A percentile compares a stretch with the other conserved stretches of the same genome.
Conservation (phyloP, 2,797 vertebrate species). For the Esox masquinongy region DNA sequence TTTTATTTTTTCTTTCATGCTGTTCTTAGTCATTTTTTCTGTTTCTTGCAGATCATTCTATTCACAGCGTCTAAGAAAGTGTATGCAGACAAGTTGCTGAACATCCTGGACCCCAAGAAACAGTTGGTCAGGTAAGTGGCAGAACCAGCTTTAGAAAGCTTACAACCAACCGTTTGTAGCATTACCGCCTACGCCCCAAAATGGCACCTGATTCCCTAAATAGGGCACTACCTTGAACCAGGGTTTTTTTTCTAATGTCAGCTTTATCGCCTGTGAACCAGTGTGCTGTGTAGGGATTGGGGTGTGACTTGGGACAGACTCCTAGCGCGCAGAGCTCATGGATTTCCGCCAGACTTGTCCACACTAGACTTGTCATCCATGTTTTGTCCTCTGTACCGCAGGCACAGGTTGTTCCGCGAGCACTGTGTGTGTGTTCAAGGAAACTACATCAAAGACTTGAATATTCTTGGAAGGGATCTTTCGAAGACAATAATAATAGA, state of each 20-base stretch:
- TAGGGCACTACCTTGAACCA: background rate
- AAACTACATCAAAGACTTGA: slow-evolving; percentile 98
- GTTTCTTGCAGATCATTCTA: slow-evolving; percentile 87
- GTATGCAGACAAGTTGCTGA: slow-evolving; percentile 98
- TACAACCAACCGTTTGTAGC: background rate
- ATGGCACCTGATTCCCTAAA: background rate
- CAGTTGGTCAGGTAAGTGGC: slow-evolving; percentile 90
- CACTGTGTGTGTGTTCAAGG: slow-evolving; percentile 99
- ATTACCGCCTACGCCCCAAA: background rate
- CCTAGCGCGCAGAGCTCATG: too few relatives aligned
- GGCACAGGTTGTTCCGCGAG: slow-evolving; percentile 97
- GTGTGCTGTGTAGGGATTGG: background rate
- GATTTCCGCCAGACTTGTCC: background rate
- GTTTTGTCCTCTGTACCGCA: slow-evolving; percentile 48
- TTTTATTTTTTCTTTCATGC: background rate
- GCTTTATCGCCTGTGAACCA: background rate
- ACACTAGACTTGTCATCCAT: background rate
- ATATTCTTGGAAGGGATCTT: slow-evolving; percentile 97
- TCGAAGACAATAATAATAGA: slow-evolving; percentile 99
- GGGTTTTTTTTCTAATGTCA: too few relatives aligned
- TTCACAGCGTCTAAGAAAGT: slow-evolving; percentile 99
- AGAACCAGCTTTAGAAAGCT: background rate
- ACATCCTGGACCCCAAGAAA: slow-evolving; percentile 99
- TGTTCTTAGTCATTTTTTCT: background rate
- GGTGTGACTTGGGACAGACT: background rate